Conservation (phyloP, 1,140 invertebrate species). For the Meloidogyne chitwoodi region DNA sequence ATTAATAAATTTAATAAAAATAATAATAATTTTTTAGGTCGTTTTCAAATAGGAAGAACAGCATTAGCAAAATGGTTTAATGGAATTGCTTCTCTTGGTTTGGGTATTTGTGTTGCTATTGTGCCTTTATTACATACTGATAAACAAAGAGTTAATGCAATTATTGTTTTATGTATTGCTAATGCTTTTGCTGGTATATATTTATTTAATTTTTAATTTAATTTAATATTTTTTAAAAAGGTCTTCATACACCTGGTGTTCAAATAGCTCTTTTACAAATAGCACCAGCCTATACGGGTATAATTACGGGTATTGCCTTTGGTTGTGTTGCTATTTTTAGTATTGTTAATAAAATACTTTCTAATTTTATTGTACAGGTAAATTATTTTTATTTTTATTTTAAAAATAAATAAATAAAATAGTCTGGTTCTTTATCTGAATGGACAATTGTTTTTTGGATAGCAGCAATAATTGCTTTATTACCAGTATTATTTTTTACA, state of each 20-base stretch:
- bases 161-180: constrained; percentile 51
- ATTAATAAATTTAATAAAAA: too few relatives aligned
- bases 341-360: constrained; percentile 28
- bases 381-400: background rate
- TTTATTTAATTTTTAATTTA: background rate
- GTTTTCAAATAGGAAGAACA: constrained; percentile 40
- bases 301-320: constrained; percentile 56
- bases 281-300: constrained; percentile 54
- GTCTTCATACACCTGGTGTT: constrained; percentile 58
- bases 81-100: constrained; percentile 52
- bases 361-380: constrained; percentile 17
- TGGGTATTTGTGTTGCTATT: constrained; percentile 47
- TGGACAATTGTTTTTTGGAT: constrained; percentile 34
- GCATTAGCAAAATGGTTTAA: constrained; percentile 52
- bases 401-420: too few relatives aligned
- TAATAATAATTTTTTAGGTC: constrained; percentile 10
- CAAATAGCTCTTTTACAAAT: constrained; percentile 57
- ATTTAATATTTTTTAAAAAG: constrained; percentile 30
- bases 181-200: constrained; percentile 54
- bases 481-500: constrained; percentile 39
- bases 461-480: constrained; percentile 28
- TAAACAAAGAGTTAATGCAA: constrained; percentile 31
- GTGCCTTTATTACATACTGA: constrained; percentile 45
- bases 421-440: constrained; percentile 15
- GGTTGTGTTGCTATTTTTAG: constrained; percentile 51